phyloP scores from a whole-genome alignment of 2,888 invertebrate species.

The Willowsia nigromaculata region DNA sequence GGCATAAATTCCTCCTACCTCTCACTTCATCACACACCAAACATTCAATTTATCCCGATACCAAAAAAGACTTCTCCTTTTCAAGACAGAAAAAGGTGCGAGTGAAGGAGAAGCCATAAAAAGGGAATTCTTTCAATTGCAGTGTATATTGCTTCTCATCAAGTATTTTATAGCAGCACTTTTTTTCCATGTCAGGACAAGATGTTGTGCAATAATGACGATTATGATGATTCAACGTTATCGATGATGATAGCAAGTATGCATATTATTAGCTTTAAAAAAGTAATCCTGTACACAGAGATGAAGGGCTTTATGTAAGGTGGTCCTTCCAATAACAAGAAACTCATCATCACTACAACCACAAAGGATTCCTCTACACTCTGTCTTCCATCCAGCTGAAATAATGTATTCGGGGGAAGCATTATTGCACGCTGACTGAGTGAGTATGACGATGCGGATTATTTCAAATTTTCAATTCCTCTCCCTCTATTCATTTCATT shows the following conservation, averaged over 20 bases:
- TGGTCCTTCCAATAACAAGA: neutral
- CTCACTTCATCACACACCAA: neutral
- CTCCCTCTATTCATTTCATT: slow-evolving; percentile 1
- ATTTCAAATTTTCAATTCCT: slow-evolving; percentile 29
- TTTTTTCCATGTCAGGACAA: neutral
- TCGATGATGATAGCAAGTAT: neutral
- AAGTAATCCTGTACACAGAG: neutral
- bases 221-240: neutral
- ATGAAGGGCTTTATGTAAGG: neutral
- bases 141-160: neutral
- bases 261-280: neutral
- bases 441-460: slow-evolving; percentile 43
- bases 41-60: neutral
- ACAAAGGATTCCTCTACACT: neutral
- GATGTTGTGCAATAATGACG: neutral
- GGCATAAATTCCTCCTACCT: slow-evolving; percentile 10
- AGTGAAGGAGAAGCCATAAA: neutral
- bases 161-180: too few species aligned
- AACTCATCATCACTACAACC: neutral
- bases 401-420: neutral
- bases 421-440: neutral
- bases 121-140: neutral
- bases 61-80: neutral
- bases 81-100: neutral
- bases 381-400: neutral